These are phyloP conservation scores for Neomonachus schauinslandi DNA, from an alignment of 2,113 vertebrate species.

Conservation along the genomic window DNA sequence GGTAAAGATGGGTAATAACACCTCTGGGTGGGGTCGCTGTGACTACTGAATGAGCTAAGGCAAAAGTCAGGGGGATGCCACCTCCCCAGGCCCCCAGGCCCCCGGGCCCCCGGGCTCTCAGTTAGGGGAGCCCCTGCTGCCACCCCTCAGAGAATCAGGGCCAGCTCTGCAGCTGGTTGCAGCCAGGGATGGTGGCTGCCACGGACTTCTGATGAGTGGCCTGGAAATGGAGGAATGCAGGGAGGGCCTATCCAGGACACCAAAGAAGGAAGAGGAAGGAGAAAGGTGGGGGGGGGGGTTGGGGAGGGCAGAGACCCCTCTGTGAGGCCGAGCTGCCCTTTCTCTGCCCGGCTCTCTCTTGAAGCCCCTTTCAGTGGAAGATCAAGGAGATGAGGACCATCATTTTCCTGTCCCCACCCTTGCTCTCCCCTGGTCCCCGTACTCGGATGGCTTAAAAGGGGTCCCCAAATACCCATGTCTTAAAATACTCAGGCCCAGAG, in stretches of 20 bases:
- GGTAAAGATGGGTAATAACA: not conserved
- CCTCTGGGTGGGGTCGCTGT: not conserved
- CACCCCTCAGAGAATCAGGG: not conserved
- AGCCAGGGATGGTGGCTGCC: not conserved
- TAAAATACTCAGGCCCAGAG: not conserved
- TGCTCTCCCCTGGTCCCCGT: not conserved
- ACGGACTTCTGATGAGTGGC: not conserved
- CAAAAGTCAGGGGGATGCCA: not conserved
- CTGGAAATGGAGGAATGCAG: not conserved
- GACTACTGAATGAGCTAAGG: not conserved
- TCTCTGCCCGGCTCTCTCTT: not conserved
- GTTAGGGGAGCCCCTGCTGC: not conserved
- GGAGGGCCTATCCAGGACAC: no score
- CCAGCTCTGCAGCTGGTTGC: not conserved
- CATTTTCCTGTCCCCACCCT: not conserved
- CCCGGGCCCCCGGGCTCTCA: fast-evolving
- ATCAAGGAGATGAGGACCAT: not conserved
- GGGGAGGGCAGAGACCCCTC: fast-evolving
- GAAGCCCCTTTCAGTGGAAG: not conserved
- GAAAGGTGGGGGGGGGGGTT: not conserved
- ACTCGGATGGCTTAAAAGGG: not conserved
- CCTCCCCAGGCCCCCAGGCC: fast-evolving
- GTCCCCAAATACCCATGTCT: not conserved
- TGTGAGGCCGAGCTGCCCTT: not conserved
- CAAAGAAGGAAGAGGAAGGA: not conserved